Base-by-base conservation (phyloP, 1,140 invertebrate species). In the Caenorhabditis remanei region DNA sequence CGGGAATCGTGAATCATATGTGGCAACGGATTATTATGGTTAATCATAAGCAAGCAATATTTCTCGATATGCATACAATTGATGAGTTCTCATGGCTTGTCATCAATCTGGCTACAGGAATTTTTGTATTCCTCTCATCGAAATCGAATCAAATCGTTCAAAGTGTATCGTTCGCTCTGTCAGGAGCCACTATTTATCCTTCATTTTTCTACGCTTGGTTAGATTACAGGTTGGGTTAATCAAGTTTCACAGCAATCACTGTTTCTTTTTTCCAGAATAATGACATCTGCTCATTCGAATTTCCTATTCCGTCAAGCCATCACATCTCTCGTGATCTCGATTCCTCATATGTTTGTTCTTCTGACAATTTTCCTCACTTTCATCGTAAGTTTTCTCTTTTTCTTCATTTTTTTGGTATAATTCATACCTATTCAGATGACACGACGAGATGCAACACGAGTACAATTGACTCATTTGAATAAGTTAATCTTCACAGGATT, bases 31-130 rank as follows among this genome's bases (percentile, higher is more conserved):
- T 79, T 16, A 24, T 79, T 11, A 79, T 79, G 71, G 71, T 79
- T 8, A 79, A 79, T 50, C 71, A 79, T n/a, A 79, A 53, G 19
- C 71, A 79, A 14, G 71, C 71, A 32, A 79, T 79, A 11, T 79
- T 79, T 50, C 46, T 79, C 21, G 71, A 79, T 24, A 79, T 79
- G 71, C 71, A 79, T n/a, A 79, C 71, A 7, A 79, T 79, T 32
- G 71, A 79, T 79, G 71, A 79, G 41, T 79, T 79, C 71, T 79
- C 71, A 4, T 79, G 71, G 71, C 71, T 79, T 24, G 71, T 79
- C n/a, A 79, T 79, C 46, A 79, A 79, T 50, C 14, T 79, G 46
- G 71, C 71, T 0, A 79, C 71, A 0, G 71, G 71, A 79, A n/a
- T 79, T 50, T n/a, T 79, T 24, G 71, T 79, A 11, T 50, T 79